These are phyloP conservation scores for Hiodon tergisus DNA, from an alignment of 2,113 vertebrate genomes.

Conservation along the genomic window DNA sequence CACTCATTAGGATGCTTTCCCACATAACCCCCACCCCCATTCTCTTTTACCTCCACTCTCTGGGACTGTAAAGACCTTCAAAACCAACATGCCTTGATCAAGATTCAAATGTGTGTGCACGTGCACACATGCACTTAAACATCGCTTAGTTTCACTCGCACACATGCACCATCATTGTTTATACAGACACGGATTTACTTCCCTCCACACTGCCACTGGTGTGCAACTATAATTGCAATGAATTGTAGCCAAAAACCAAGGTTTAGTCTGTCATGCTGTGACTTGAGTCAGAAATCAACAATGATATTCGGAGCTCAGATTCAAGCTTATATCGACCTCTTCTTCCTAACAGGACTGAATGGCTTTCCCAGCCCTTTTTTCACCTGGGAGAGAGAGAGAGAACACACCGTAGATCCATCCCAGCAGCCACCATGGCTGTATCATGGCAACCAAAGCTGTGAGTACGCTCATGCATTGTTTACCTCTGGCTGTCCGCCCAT, in stretches of 20 bases:
- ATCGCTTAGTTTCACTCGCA: too few relatives aligned
- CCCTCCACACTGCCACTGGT: background rate
- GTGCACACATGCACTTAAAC: background rate
- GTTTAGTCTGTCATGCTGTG: background rate
- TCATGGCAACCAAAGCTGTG: too few relatives aligned
- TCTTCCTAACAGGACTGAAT: background rate
- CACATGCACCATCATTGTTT: background rate
- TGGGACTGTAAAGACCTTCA: background rate
- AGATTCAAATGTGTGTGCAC: background rate
- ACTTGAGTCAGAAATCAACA: background rate
- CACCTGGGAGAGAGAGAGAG: background rate
- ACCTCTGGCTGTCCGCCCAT: too few relatives aligned
- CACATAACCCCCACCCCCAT: constrained; percentile 7
- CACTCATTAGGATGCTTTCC: constrained; percentile 42
- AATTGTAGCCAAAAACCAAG: background rate
- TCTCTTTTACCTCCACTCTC: background rate
- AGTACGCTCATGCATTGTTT: too few relatives aligned
- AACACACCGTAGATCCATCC: background rate
- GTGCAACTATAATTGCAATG: background rate
- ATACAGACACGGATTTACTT: too few relatives aligned
- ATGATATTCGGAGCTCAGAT: background rate
- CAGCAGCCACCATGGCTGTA: background rate
- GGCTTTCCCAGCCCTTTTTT: background rate
- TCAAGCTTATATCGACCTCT: background rate
- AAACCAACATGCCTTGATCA: background rate